A percentile compares a stretch with the other conserved stretches of the same genome.
These are phyloP conservation scores for Drosophila suboccidentalis DNA, from an alignment of 2,888 invertebrate genomes.

Conservation along the genomic window DNA sequence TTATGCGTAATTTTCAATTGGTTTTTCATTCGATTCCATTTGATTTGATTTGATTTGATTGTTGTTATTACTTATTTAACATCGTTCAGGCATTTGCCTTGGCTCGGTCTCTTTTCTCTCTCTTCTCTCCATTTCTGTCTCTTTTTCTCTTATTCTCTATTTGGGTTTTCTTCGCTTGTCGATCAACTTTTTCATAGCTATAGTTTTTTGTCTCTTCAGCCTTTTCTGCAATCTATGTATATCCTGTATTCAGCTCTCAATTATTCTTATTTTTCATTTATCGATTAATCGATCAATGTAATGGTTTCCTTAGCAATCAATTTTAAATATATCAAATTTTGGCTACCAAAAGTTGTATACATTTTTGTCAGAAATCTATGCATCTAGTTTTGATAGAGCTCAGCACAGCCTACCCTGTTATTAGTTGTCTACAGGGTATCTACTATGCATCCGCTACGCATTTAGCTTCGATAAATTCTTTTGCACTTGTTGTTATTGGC, in stretches of 20 bases:
- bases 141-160: background rate
- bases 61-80: conserved; percentile 17
- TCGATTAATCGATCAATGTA: background rate
- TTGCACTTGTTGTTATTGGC: conserved; percentile 16
- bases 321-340: background rate
- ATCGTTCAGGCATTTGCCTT: conserved; percentile 11
- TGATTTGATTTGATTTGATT: conserved; percentile 24
- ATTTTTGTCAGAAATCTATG: background rate
- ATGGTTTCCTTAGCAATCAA: background rate
- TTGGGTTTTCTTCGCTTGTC: background rate
- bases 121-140: conserved; percentile 1
- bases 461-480: conserved; percentile 4
- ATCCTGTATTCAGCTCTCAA: background rate
- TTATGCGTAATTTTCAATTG: conserved; percentile 59
- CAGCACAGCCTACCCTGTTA: background rate
- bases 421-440: conserved; percentile 8
- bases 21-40: conserved; percentile 18
- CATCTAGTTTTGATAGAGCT: background rate
- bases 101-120: background rate
- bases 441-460: conserved; percentile 1
- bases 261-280: background rate
- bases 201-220: background rate
- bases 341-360: background rate
- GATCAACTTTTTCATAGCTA: background rate
- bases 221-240: background rate